Evolutionary conservation across 2,888 invertebrate genomes (phyloP), one percentile per base, ranked within the genome.

Genomic region (Stenolophus ochropezus): DNA sequence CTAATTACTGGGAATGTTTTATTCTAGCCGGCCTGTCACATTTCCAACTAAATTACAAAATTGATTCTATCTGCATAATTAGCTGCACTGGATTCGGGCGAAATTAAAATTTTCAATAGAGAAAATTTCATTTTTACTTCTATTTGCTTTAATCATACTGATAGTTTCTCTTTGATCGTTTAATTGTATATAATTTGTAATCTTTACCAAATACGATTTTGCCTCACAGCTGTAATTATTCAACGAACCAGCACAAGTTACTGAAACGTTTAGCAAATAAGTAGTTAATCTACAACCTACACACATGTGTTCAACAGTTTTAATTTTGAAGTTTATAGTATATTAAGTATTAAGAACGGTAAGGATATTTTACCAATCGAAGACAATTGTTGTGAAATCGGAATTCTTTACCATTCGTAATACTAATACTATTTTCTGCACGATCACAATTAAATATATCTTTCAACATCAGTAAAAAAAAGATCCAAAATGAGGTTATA

Each of bases 1-100:
- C 23, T 25, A 61, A 61, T 61, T 61, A 61, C 23, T 61, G 14
- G 61, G 25, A 61, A 61, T 23, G 61, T 61, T 25, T 61, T 61
- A 61, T 61, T 61, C 61, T 61, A 61, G n/a, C 25, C 14, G 21
- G 25, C 5, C 61, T 27, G 61, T 14, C 25, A n/a, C n/a, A 61
- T 61, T 61, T 14, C 4, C 23, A 61, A 61, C 25, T 25, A 23
- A 25, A 61, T 61, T 61, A 61, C 23, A 11, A 61, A 25, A 61
- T 61, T 61, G 21, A 21, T 8, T 58, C 25, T 58, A n/a, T 23
- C 58, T 58, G 61, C 25, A 61, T 61, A 61, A 61, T 61, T 61
- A 61, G 61, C 25, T 6, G 5, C 23, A 14, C 61, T 61, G 61
- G 25, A 61, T 61, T 61, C 21, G 25, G n/a, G 14, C 61, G n/a